These are phyloP conservation scores for Helarctos malayanus DNA, from an alignment of 2,797 vertebrate genomes.

Conservation along the genomic window DNA sequence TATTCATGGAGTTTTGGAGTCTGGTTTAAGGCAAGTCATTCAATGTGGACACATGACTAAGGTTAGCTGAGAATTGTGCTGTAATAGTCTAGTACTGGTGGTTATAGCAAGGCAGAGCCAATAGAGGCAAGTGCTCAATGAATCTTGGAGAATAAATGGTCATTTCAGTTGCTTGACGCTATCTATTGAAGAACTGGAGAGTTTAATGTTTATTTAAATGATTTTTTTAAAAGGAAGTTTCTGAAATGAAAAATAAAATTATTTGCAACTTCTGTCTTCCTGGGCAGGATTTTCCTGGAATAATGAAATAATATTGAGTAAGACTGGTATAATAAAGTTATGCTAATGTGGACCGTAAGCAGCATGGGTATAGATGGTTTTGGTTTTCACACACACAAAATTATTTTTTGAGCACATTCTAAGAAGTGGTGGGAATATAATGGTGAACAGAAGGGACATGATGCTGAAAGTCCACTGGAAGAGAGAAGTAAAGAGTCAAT, in stretches of 20 bases:
- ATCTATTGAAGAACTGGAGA: neutral
- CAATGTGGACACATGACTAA: neutral
- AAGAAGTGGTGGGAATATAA: neutral
- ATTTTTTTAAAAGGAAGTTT: neutral
- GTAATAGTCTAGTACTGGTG: neutral
- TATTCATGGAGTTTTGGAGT: neutral
- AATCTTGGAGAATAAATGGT: neutral
- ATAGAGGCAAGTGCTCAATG: neutral
- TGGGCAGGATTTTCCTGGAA: slow-evolving; percentile 19
- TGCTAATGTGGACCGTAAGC: neutral
- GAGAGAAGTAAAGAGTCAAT: neutral
- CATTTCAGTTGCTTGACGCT: neutral
- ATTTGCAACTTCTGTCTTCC: slow-evolving; percentile 26
- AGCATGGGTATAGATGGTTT: neutral
- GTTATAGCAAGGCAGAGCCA: neutral
- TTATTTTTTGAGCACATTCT: neutral
- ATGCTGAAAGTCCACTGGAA: neutral
- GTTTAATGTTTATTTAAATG: slow-evolving; percentile 34
- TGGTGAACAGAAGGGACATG: neutral
- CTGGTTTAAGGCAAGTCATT: neutral
- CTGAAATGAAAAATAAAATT: slow-evolving; percentile 40
- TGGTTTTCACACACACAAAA: slow-evolving; percentile 14
- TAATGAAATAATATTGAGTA: slow-evolving; percentile 42
- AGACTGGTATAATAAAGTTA: neutral
- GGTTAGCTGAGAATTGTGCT: neutral